phyloP scores from a whole-genome alignment of 2,113 vertebrate genomes.

The Mormyrus iriodes region DNA sequence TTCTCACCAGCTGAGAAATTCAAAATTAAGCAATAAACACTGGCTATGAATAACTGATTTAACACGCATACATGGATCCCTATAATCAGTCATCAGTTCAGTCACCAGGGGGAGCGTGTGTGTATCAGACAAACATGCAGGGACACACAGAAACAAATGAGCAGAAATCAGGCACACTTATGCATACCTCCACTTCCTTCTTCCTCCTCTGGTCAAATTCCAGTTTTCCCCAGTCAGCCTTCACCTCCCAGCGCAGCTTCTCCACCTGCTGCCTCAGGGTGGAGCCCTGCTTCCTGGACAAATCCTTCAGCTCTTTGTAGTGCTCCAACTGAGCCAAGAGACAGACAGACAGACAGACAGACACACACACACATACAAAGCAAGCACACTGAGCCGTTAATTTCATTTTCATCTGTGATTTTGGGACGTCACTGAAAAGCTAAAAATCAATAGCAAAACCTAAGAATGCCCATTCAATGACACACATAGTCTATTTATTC shows the following conservation, averaged over 20 bases:
- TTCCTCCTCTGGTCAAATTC: conserved; percentile 70
- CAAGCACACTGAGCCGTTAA: background rate
- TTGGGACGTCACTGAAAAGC: background rate
- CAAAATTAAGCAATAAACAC: background rate
- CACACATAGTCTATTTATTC: background rate
- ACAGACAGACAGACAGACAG: conserved; percentile 16
- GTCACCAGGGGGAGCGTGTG: no score
- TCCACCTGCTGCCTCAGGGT: conserved; percentile 68
- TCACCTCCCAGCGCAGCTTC: conserved; percentile 77
- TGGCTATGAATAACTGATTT: background rate
- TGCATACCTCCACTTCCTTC: conserved; percentile 73
- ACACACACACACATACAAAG: background rate
- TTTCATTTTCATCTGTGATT: background rate
- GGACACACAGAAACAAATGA: background rate
- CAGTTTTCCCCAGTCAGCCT: conserved; percentile 68
- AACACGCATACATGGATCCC: background rate
- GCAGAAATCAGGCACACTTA: background rate
- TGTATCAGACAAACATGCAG: background rate
- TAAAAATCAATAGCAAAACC: conserved; percentile 2
- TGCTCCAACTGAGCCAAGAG: conserved; percentile 59
- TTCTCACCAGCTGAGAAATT: background rate
- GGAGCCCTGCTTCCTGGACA: conserved; percentile 67
- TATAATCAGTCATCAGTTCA: background rate
- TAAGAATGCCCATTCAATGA: background rate
- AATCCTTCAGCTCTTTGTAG: conserved; percentile 80